phyloP scores from a whole-genome alignment of 2,113 vertebrate genomes.

The Dinomys branickii region DNA sequence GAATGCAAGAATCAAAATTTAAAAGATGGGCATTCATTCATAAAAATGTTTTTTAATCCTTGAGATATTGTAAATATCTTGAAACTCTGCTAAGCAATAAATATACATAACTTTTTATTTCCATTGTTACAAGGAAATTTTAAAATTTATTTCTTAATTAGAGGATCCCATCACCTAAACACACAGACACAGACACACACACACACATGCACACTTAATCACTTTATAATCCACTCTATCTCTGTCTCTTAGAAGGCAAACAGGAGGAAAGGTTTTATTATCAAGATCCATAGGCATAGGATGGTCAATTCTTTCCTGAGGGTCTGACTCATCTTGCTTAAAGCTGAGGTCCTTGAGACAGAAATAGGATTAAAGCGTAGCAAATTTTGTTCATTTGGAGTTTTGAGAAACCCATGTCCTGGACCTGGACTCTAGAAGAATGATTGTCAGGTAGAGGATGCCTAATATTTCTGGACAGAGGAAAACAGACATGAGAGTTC shows the following conservation, averaged over 20 bases:
- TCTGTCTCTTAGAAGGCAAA: neutral
- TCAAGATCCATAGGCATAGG: neutral
- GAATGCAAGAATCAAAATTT: neutral
- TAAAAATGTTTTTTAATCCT: neutral
- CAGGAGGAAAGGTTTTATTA: neutral
- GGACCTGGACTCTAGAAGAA: neutral
- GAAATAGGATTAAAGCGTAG: neutral
- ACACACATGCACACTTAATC: neutral
- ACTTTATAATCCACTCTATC: accelerated
- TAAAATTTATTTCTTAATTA: neutral
- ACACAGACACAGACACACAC: neutral
- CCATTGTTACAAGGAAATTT: neutral
- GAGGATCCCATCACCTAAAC: neutral
- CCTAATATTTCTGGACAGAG: neutral
- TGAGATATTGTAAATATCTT: neutral
- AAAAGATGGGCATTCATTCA: neutral
- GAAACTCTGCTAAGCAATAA: neutral
- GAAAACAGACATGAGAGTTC: neutral
- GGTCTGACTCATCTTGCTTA: neutral
- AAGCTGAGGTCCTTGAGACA: neutral
- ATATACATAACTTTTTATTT: neutral
- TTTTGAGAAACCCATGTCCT: neutral
- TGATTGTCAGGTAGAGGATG: neutral
- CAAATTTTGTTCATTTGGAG: neutral
- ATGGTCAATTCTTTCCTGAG: neutral